Base-by-base conservation (phyloP, 53 echinoderm and acorn worm genomes). In the Temnopleurus reevesii region DNA sequence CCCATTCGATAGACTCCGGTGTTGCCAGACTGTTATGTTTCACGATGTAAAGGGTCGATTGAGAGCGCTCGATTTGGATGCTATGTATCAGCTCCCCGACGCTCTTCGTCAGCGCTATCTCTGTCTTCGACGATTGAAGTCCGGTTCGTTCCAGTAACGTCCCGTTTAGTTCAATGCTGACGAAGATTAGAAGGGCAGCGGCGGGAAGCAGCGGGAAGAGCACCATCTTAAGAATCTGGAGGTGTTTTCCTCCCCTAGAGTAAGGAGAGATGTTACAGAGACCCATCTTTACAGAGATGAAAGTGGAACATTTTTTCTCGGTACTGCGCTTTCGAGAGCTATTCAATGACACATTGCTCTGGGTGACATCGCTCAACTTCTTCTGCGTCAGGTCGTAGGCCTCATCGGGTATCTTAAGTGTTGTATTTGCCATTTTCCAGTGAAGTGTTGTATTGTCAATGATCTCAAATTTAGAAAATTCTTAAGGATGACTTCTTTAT, bases 161-260 rank as follows among this genome's bases (percentile, higher is more conserved):
- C 34, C 51, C 19, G 26, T 60, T 33, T 8, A 97, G 90, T 79
- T 93, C 92, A 13, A 92, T 8, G 8, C 77, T 92, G 5, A 95
- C 95, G 34, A 95, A 65, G 15, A 95, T 84, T n/a, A 93, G 92
- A 0, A 97, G 91, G 26, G 95, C 91, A 9, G 90, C 7, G 13
- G 94, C 89, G 1, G 97, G 97, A 10, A 97, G 47, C 60, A 97
- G 66, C 3, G 92, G 91, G 1, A 97, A 83, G 8, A 91, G 34
- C 18, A 97, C 51, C 91, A 97, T 97, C 89, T 92, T 91, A 4
- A 90, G 63, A 34, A 95, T 59, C 90, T 95, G 97, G 21, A 95
- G 89, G 29, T 92, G 92, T 34, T 95, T 93, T 13, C 97, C 95
- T 34, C 86, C 91, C 31, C 53, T 27, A 2, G 95, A 93, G 34